Evolutionary conservation across 2,888 invertebrate species (phyloP), one percentile per base, ranked within the genome.

Genomic region (Thalpophila matura): DNA sequence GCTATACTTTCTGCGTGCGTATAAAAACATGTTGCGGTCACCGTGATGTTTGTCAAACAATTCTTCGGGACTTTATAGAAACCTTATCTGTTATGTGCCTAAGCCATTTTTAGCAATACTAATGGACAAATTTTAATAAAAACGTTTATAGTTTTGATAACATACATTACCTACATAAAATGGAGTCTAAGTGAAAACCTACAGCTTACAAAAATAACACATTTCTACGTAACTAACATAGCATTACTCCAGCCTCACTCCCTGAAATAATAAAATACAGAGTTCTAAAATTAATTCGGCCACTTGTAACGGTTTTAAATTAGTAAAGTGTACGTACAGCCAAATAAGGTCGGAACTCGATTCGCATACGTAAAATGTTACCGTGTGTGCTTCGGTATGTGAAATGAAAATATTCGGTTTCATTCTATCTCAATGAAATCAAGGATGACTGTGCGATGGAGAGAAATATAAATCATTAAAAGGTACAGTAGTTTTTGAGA

Each of bases 261-360:
- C 0, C 12, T 40, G 16, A 49, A 55, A 49, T 59, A 49, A 58
- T 45, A 42, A 60, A 73, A 56, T 49, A 49, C 33, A 26, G 31
- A 37, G 31, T 61, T 55, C 24, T 43, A 20, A 45, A 58, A 60
- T 73, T 33, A 57, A 59, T 57, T 40, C 24, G 7, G 18, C 42
- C 42, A 59, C 45, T 59, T 62, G 35, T 53, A 49, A 26, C 40
- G 55, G 20, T 55, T 50, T 59, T 42, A 59, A 74, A 64, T 58
- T 64, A 59, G n/a, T 64, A 45, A 60, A 62, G 33, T 35, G 46
- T 45, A 54, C 27, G n/a, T 20, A 45, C 9, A 53, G 26, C 16
- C 20, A 33, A 58, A 58, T 58, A 47, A 54, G 51, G 60, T 49
- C 40, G 33, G 22, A 33, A 38, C 43, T 40, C 27, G 29, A 56